Evolutionary conservation across 2,888 invertebrate genomes (phyloP).

Genomic region (Platerodrilus igneus): DNA sequence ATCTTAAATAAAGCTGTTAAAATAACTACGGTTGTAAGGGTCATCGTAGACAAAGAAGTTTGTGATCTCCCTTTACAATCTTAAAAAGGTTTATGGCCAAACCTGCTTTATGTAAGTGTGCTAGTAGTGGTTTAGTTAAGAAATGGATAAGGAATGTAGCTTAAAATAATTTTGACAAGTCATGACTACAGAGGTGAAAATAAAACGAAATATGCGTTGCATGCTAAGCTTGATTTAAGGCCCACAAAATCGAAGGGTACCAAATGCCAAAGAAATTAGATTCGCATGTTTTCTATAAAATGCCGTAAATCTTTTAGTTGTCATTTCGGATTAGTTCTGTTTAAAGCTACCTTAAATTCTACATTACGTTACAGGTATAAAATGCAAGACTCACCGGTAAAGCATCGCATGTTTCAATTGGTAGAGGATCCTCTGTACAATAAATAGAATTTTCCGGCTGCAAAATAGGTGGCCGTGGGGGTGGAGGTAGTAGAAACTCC

Average conservation of each 20-base stretch:
- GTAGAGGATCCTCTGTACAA: slow-evolving; percentile 67
- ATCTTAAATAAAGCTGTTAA: slow-evolving; percentile 28
- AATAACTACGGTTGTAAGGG: slow-evolving; percentile 25
- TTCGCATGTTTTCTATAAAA: neutral
- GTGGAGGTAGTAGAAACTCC: slow-evolving; percentile 69
- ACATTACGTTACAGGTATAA: neutral
- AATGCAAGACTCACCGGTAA: slow-evolving; percentile 69
- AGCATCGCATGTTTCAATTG: slow-evolving; percentile 70
- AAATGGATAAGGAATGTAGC: too few species aligned
- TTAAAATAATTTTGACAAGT: too few species aligned
- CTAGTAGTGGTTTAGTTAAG: too few species aligned
- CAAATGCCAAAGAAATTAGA: neutral
- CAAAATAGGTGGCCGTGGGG: slow-evolving; percentile 68
- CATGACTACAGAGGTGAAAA: too few species aligned
- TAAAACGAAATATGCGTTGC: too few species aligned
- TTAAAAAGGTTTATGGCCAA: slow-evolving; percentile 17
- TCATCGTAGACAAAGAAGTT: slow-evolving; percentile 26
- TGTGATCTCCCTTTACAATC: slow-evolving; percentile 16
- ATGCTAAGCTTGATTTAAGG: too few species aligned
- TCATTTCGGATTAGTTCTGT: neutral
- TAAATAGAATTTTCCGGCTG: slow-evolving; percentile 60
- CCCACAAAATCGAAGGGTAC: too few species aligned
- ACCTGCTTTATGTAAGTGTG: too few species aligned
- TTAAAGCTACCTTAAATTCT: neutral
- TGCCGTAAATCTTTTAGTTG: too few species aligned